A percentile compares a stretch with the other conserved stretches of the same genome.
Conservation (phyloP, 2,797 vertebrate genomes). For the Betta splendens region DNA sequence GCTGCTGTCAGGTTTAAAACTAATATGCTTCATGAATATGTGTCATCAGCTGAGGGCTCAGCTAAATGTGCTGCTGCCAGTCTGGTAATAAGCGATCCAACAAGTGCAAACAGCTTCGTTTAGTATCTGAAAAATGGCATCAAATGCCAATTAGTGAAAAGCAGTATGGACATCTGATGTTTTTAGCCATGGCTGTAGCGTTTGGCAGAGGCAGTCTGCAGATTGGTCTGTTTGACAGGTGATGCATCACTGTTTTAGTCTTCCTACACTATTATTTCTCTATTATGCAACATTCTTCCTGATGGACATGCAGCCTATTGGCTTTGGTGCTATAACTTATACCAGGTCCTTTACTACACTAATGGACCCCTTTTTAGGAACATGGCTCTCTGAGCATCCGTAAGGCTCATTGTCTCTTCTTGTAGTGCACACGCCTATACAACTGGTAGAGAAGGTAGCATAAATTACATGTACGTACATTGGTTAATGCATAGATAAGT, state of each 20-base stretch:
- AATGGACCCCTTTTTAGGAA: neutral
- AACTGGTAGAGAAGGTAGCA: too few species aligned
- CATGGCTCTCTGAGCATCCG: conserved; percentile 1
- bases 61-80: neutral
- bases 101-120: neutral
- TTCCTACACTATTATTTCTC: too few species aligned
- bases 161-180: neutral
- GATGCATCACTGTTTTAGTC: neutral
- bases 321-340: neutral
- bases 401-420: neutral
- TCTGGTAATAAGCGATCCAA: neutral
- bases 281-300: neutral
- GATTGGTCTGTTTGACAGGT: neutral
- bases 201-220: too few species aligned
- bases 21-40: conserved; percentile 7
- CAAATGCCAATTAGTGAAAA: neutral
- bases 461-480: too few species aligned
- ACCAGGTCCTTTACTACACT: conserved; percentile 4
- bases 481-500: conserved; percentile 4
- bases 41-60: neutral
- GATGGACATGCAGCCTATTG: neutral
- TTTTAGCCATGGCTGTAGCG: too few species aligned
- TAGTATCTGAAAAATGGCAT: neutral
- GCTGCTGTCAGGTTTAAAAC: conserved; percentile 2
- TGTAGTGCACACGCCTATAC: neutral